Evolutionary conservation across 2,797 vertebrate genomes (phyloP).

Genomic region (Characodon lateralis): DNA sequence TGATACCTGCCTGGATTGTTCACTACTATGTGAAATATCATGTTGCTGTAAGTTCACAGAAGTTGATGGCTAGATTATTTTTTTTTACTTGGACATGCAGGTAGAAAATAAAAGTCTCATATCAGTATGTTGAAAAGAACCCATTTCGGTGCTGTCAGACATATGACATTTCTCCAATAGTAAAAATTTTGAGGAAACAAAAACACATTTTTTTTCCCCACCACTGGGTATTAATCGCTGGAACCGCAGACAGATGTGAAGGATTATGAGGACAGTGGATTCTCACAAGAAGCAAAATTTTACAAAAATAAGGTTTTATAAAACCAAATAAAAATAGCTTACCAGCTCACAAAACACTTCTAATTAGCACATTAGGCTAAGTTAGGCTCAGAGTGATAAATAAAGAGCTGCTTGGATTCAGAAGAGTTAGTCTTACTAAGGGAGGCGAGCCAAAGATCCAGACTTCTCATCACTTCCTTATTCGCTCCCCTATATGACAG

Average conservation of each 20-base stretch:
- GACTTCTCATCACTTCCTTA: too few relatives aligned
- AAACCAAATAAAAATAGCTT: too few relatives aligned
- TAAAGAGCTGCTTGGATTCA: background rate
- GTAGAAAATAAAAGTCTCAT: too few relatives aligned
- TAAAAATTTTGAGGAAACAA: background rate
- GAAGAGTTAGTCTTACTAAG: too few relatives aligned
- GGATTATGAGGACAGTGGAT: background rate
- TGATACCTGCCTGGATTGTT: slow-evolving; percentile 86
- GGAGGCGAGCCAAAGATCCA: background rate
- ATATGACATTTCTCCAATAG: background rate
- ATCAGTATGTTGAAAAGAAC: background rate
- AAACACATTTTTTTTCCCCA: background rate
- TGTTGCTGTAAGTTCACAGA: slow-evolving; percentile 80
- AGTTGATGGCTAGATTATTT: background rate
- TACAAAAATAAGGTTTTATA: too few relatives aligned
- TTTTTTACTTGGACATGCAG: background rate
- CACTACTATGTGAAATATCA: slow-evolving; percentile 91
- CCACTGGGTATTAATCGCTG: background rate
- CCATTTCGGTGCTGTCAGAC: background rate
- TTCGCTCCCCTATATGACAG: too few relatives aligned
- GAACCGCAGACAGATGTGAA: background rate
- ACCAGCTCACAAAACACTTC: too few relatives aligned
- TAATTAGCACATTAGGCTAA: too few relatives aligned
- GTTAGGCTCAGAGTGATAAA: too few relatives aligned
- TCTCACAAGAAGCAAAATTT: too few relatives aligned